Evolutionary conservation across 2,888 invertebrate genomes (phyloP).

Genomic region (Chloroclystis v-ata): DNA sequence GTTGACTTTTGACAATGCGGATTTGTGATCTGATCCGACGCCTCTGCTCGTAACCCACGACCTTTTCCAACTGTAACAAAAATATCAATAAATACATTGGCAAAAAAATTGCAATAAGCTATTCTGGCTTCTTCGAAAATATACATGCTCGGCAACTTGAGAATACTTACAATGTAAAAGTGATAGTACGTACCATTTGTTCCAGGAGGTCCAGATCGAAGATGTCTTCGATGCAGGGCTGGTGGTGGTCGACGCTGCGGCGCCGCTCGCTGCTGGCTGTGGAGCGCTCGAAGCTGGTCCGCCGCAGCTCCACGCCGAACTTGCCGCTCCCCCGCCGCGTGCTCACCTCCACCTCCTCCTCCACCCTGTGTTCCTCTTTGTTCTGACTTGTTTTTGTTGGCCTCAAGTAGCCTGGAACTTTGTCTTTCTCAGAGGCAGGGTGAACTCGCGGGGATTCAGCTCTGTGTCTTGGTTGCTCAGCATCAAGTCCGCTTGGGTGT

Average conservation of each 20-base stretch:
- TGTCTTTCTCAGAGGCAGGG: slow-evolving; percentile 45
- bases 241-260: slow-evolving; percentile 70
- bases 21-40: slow-evolving; percentile 87
- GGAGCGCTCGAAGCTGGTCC: slow-evolving; percentile 75
- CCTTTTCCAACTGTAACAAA: slow-evolving; percentile 82
- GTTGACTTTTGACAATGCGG: slow-evolving; percentile 82
- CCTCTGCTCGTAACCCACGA: slow-evolving; percentile 86
- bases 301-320: slow-evolving; percentile 82
- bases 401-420: slow-evolving; percentile 56
- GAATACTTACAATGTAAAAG: slow-evolving; percentile 35
- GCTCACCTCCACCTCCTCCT: slow-evolving; percentile 63
- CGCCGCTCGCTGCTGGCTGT: slow-evolving; percentile 67
- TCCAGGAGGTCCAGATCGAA: slow-evolving; percentile 84
- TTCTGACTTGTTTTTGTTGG: slow-evolving; percentile 63
- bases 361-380: slow-evolving; percentile 53
- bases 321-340: slow-evolving; percentile 78
- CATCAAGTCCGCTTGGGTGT: slow-evolving; percentile 43
- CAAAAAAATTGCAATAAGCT: no score
- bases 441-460: slow-evolving; percentile 44
- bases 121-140: no score
- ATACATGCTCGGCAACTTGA: no score
- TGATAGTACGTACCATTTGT: slow-evolving; percentile 78
- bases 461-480: slow-evolving; percentile 45
- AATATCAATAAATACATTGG: no score
- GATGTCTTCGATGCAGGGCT: slow-evolving; percentile 83